Base-by-base conservation (phyloP, 2,797 vertebrate genomes). In the Danio kyathit region DNA sequence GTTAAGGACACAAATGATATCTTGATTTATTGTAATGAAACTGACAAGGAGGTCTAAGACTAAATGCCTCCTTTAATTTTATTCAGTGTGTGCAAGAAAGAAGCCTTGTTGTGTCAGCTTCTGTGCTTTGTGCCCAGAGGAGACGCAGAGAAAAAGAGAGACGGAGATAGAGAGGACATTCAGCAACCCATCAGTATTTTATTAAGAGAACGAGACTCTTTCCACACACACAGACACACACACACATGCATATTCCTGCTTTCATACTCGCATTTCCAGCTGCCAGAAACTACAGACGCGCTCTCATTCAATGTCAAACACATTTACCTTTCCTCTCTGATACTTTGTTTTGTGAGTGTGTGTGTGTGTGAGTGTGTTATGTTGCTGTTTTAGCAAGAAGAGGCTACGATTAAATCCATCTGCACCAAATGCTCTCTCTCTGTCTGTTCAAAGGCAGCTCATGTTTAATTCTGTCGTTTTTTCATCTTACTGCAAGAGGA, bases 131-230 rank as follows among this genome's bases (percentile, higher is more conserved):
- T 82, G 86, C 86, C 80, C 70, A 38, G 14, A 48, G 54, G 76
- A 76, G 70, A 61, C 13, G 17, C 49, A 56, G 79, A 66, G 49
- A 77, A 48, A 21, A 63, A 29, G 73, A 75, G 80, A 57, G 44
- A 66, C 43, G 19, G 79, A 48, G 51, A 74, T 72, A 65, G 70
- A 67, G 70, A 38, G 57, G 79, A 85, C 75, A 85, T 75, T 72
- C 75, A 86, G 87, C 85, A 77, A 72, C 57, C 86, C 82, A 84
- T 29, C 81, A 82, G 51, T 85, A 80, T 85, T 89, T 89, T 87
- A 84, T 86, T 85, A 87, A 89, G 87, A 87, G 86, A 87, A 85
- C 17, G 80, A 70, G 72, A 66, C 63, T 72, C 87, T 87, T 88
- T 89, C 29, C 57, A 49, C 19, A 21, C 60, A 49, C 41, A 12